These are phyloP conservation scores for Drymodes brunneopygia DNA, from an alignment of 2,113 vertebrate genomes.

Conservation along the genomic window DNA sequence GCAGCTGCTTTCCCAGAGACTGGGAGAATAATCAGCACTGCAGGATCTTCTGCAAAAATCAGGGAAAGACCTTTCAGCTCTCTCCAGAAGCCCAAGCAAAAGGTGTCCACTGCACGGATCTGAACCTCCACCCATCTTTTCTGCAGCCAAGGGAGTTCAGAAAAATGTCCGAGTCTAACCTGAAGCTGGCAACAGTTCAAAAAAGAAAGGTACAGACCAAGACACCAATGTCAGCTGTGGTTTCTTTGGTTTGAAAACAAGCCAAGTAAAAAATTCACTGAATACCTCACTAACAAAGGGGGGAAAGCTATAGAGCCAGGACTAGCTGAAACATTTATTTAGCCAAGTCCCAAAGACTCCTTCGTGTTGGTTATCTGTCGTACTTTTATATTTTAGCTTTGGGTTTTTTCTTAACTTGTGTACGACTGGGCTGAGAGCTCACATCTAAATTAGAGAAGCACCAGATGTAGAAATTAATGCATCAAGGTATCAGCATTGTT, in stretches of 20 bases:
- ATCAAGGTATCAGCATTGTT: background rate
- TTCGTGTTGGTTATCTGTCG: background rate
- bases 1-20: background rate
- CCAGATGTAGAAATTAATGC: background rate
- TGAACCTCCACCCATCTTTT: background rate
- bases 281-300: background rate
- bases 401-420: accelerated
- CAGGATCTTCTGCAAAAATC: background rate
- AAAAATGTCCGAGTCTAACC: background rate
- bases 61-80: background rate
- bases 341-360: background rate
- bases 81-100: background rate
- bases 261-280: background rate
- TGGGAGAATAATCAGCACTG: background rate
- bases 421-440: background rate
- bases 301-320: background rate
- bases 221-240: background rate
- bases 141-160: background rate
- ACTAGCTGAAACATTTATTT: background rate
- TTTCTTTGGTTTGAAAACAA: background rate
- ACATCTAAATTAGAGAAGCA: background rate
- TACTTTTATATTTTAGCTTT: background rate
- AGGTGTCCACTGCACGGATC: background rate
- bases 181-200: background rate
- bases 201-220: background rate